These are phyloP conservation scores for Troglohyphantes excavatus DNA, from an alignment of 2,888 invertebrate species.

Conservation along the genomic window DNA sequence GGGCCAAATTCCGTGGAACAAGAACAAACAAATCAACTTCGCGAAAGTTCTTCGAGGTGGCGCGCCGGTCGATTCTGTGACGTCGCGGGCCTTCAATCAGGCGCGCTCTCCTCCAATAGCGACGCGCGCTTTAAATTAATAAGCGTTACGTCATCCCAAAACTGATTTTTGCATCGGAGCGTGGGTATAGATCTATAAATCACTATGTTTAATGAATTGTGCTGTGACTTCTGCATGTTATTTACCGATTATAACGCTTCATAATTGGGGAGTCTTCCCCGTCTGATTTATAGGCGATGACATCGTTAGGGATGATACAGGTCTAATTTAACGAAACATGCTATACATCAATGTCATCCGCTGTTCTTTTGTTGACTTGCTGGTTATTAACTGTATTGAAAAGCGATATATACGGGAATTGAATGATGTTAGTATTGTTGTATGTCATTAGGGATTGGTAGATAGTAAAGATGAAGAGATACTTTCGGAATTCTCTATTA, in stretches of 20 bases:
- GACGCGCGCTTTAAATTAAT: slow-evolving; percentile 56
- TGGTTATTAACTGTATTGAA: not conserved
- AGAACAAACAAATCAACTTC: not conserved
- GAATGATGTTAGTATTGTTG: not conserved
- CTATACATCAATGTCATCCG: slow-evolving; percentile 24
- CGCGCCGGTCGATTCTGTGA: not conserved
- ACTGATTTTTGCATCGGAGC: slow-evolving; percentile 45
- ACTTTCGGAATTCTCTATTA: too few species aligned
- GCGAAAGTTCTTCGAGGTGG: not conserved
- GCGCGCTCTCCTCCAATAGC: not conserved
- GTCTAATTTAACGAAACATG: slow-evolving; percentile 48
- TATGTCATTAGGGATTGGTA: not conserved
- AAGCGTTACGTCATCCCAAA: slow-evolving; percentile 40
- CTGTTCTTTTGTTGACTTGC: not conserved
- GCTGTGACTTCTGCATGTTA: slow-evolving; percentile 46
- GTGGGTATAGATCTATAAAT: slow-evolving; percentile 48
- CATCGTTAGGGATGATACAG: slow-evolving; percentile 48
- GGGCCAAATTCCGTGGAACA: not conserved
- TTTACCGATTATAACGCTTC: slow-evolving; percentile 47
- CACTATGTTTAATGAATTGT: slow-evolving; percentile 56
- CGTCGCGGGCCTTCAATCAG: not conserved
- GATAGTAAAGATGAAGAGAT: too few species aligned
- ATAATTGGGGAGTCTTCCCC: slow-evolving; percentile 17
- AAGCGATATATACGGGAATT: not conserved
- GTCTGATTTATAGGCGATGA: slow-evolving; percentile 57